A percentile compares a stretch with the other conserved stretches of the same genome.
phyloP scores from a whole-genome alignment of 2,888 invertebrate genomes.

The Neoitamus cyanurus region DNA sequence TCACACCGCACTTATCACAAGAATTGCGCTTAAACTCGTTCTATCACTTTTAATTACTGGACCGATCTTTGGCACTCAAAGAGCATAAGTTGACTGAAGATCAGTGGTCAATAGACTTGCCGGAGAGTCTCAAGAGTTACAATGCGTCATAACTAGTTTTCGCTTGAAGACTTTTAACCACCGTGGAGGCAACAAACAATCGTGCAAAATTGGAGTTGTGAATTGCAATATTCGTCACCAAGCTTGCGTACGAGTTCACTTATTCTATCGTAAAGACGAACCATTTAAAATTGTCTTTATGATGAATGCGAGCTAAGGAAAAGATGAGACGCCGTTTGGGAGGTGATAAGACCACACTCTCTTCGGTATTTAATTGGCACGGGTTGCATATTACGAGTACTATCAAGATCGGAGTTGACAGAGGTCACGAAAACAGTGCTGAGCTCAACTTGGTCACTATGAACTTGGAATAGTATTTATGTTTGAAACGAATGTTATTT shows the following conservation, averaged over 20 bases:
- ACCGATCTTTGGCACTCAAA: background rate
- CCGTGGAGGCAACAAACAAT: no score
- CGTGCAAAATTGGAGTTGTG: no score
- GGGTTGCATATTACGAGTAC: background rate
- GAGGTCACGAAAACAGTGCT: background rate
- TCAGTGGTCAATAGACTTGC: background rate
- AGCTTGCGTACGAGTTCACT: background rate
- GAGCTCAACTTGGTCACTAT: background rate
- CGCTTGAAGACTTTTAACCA: background rate
- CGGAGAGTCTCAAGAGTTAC: background rate
- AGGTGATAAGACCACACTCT: background rate
- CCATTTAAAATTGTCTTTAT: background rate
- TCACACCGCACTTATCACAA: background rate
- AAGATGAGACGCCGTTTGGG: background rate
- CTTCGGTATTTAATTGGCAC: background rate
- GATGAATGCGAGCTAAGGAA: background rate
- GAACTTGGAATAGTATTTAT: background rate
- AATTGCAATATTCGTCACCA: no score
- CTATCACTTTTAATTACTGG: slow-evolving; percentile 2
- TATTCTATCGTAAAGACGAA: background rate
- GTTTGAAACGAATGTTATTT: no score
- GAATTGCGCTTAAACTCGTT: background rate
- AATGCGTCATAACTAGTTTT: background rate
- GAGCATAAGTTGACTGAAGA: background rate
- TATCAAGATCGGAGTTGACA: background rate